Evolutionary conservation across 2,113 vertebrate species (phyloP).

Genomic region (Pelecanus crispus): DNA sequence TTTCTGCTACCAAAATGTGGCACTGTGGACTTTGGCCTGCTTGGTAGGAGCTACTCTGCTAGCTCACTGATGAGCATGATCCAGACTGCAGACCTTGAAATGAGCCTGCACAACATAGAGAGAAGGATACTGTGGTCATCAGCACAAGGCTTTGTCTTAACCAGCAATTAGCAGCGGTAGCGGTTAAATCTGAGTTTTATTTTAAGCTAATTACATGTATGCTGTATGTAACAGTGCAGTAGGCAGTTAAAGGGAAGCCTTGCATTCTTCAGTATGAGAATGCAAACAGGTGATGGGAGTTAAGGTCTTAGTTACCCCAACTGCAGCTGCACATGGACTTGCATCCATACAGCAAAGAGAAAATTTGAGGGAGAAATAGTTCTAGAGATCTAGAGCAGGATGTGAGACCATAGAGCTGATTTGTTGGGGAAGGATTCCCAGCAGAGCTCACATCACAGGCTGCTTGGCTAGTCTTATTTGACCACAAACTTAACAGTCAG

Average conservation of each 20-base stretch:
- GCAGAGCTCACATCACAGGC: background rate
- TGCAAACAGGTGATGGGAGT: background rate
- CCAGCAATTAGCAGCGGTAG: background rate
- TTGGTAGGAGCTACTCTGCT: slow-evolving; percentile 9
- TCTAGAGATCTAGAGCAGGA: background rate
- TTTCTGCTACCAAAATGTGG: slow-evolving; percentile 68
- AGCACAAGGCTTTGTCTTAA: background rate
- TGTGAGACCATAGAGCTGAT: background rate
- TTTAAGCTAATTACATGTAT: background rate
- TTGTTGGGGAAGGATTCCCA: background rate
- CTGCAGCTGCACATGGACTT: background rate
- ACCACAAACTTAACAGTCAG: background rate
- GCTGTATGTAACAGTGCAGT: background rate
- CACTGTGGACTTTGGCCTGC: slow-evolving; percentile 63
- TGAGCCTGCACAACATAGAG: background rate
- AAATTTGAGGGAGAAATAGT: background rate
- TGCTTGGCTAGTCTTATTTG: background rate
- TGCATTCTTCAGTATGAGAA: background rate
- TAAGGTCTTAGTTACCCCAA: background rate
- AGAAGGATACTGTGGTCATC: background rate
- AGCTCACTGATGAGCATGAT: slow-evolving; percentile 18
- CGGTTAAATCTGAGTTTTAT: background rate
- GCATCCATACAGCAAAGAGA: background rate
- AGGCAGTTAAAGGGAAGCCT: background rate
- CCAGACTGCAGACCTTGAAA: background rate